Percentiles rank a stretch among this genome's conserved stretches.
phyloP scores from a whole-genome alignment of 2,888 invertebrate genomes.

The Cataglyphis livida region DNA sequence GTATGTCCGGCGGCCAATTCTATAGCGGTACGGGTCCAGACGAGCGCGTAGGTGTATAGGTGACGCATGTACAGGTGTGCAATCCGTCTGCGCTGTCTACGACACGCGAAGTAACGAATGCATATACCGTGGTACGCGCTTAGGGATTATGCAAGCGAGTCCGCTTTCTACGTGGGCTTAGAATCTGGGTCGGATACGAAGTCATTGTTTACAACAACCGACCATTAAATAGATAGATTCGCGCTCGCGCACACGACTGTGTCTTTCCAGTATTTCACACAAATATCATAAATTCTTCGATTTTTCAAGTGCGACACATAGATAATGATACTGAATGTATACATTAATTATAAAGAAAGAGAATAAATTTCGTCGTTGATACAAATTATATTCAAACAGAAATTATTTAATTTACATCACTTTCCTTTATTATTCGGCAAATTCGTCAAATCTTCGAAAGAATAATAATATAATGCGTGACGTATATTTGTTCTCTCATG shows the following conservation, averaged over 20 bases:
- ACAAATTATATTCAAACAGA: not conserved
- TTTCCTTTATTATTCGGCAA: slow-evolving; percentile 2
- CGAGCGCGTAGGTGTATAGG: slow-evolving; percentile 45
- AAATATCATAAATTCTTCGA: not conserved
- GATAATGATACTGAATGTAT: not conserved
- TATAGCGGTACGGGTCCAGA: slow-evolving; percentile 15
- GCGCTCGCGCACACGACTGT: slow-evolving; percentile 20
- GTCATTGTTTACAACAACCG: slow-evolving; percentile 82
- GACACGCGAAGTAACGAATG: slow-evolving; percentile 56
- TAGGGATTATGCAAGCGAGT: slow-evolving; percentile 83
- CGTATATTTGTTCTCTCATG: slow-evolving; percentile 49
- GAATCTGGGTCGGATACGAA: slow-evolving; percentile 83
- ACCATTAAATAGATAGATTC: slow-evolving; percentile 63
- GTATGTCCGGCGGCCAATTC: not conserved
- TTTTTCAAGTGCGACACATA: not conserved
- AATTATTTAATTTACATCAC: not conserved
- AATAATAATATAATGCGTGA: slow-evolving; percentile 53
- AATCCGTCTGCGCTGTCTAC: slow-evolving; percentile 50
- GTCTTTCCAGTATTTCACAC: slow-evolving; percentile 23
- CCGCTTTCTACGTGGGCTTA: slow-evolving; percentile 84
- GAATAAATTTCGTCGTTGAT: not conserved
- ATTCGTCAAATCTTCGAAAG: slow-evolving; percentile 45
- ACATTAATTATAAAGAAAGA: not conserved
- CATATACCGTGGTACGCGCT: slow-evolving; percentile 54
- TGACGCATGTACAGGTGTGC: slow-evolving; percentile 63